phyloP scores from a whole-genome alignment of 92 coral and sea anemone genomes.

The Epizoanthus scotinus region DNA sequence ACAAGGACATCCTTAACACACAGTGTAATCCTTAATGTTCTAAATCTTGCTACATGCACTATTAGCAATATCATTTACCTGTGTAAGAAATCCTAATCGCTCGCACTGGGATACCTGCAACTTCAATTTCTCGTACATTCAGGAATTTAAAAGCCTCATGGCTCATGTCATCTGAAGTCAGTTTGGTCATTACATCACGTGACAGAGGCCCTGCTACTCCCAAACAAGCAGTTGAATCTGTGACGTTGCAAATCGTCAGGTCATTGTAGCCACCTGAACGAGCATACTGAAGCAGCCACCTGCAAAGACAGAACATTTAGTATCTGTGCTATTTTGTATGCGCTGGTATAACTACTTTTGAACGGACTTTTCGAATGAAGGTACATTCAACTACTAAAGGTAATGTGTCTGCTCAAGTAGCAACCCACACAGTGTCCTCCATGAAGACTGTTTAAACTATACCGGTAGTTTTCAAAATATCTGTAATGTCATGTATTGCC shows the following conservation, averaged over 20 bases:
- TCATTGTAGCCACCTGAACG: slow-evolving; percentile 66
- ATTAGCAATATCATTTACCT: slow-evolving; percentile 51
- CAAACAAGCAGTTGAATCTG: slow-evolving; percentile 79
- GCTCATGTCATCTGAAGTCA: slow-evolving; percentile 81
- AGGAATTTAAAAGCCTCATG: slow-evolving; percentile 81
- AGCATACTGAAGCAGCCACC: slow-evolving; percentile 89
- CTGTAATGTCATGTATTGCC: too few species aligned
- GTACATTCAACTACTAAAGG: too few species aligned
- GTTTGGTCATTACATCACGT: slow-evolving; percentile 83
- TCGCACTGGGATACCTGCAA: slow-evolving; percentile 81
- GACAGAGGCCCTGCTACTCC: slow-evolving; percentile 93
- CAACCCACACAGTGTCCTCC: too few species aligned
- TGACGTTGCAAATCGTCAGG: slow-evolving; percentile 80
- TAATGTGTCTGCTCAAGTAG: too few species aligned
- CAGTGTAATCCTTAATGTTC: too few species aligned
- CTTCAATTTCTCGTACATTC: slow-evolving; percentile 72
- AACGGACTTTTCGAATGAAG: too few species aligned
- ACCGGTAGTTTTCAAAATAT: too few species aligned
- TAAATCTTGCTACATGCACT: neutral
- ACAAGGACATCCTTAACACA: too few species aligned
- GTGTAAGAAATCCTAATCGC: slow-evolving; percentile 94
- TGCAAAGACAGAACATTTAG: slow-evolving; percentile 9
- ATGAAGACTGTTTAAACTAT: too few species aligned
- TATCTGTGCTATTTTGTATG: too few species aligned
- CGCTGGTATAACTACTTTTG: neutral